A percentile compares a stretch with the other conserved stretches of the same genome.
Conservation (phyloP, 2,113 vertebrate species). For the Xenus cinereus region DNA sequence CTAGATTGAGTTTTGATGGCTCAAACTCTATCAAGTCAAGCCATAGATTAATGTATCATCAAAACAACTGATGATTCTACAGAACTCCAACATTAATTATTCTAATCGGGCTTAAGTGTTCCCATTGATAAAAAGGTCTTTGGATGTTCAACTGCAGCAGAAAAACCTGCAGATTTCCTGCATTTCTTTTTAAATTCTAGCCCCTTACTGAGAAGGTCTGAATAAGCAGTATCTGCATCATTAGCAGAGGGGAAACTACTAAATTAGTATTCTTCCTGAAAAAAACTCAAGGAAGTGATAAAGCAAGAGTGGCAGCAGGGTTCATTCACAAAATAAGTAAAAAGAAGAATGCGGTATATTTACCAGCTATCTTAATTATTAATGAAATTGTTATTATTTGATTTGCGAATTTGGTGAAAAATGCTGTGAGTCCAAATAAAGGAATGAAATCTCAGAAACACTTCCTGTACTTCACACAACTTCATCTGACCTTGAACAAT, state of each 20-base stretch:
- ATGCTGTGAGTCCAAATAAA: neutral
- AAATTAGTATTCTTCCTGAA: neutral
- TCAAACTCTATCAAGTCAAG: neutral
- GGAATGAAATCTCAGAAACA: neutral
- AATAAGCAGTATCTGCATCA: neutral
- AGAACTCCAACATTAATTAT: neutral
- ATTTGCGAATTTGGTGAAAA: neutral
- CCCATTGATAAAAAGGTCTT: neutral
- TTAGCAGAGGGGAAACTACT: neutral
- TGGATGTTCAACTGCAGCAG: neutral
- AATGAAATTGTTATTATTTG: neutral
- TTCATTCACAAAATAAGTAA: neutral
- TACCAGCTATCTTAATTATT: neutral
- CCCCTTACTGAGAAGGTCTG: neutral
- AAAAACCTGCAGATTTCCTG: neutral
- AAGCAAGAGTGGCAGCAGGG: neutral
- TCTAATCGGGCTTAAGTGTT: neutral
- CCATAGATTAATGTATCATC: neutral
- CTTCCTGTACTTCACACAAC: neutral
- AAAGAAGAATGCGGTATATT: neutral
- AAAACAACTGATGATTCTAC: neutral
- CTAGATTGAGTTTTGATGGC: neutral
- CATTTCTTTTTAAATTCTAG: neutral
- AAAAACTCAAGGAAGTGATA: neutral
- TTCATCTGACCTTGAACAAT: constrained; percentile 42